Evolutionary conservation across 2,888 invertebrate species (phyloP).

Genomic region (Coelopa pilipes): DNA sequence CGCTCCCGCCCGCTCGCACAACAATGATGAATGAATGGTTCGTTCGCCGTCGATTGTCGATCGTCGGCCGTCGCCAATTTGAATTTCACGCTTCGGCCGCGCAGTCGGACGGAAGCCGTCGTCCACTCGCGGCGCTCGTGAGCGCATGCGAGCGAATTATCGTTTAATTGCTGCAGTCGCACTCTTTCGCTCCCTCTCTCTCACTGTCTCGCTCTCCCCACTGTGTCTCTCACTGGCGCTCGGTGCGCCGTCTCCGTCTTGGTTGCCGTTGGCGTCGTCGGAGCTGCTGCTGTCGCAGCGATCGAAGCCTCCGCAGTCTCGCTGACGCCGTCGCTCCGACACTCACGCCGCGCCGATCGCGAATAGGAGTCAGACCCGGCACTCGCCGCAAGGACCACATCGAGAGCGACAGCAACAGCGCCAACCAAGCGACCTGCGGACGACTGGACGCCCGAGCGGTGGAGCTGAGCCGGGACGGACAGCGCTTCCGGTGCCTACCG

Average conservation of each 20-base stretch:
- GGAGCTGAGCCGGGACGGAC: too few relatives aligned
- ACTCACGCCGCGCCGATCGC: slow-evolving; percentile 10
- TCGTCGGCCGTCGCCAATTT: too few relatives aligned
- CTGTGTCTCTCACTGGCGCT: too few relatives aligned
- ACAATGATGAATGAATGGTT: slow-evolving; percentile 27
- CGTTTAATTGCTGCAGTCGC: neutral
- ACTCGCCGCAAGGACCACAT: too few relatives aligned
- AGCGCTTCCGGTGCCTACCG: too few relatives aligned
- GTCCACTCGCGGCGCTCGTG: slow-evolving; percentile 1
- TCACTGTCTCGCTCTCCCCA: too few relatives aligned
- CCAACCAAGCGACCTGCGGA: too few relatives aligned
- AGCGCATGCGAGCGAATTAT: neutral
- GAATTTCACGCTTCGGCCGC: slow-evolving; percentile 4
- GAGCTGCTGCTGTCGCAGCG: neutral
- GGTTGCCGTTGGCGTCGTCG: slow-evolving; percentile 6
- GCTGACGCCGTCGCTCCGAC: slow-evolving; percentile 27
- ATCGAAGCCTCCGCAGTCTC: slow-evolving; percentile 16
- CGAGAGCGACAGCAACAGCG: too few relatives aligned
- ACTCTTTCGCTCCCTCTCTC: neutral
- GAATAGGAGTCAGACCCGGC: neutral
- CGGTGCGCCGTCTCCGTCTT: slow-evolving; percentile 11
- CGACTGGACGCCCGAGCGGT: too few relatives aligned
- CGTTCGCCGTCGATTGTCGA: too few relatives aligned
- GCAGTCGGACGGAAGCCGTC: slow-evolving; percentile 21
- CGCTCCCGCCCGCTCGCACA: neutral